phyloP scores from a whole-genome alignment of 2,888 invertebrate genomes.

The Drosophila monieri region DNA sequence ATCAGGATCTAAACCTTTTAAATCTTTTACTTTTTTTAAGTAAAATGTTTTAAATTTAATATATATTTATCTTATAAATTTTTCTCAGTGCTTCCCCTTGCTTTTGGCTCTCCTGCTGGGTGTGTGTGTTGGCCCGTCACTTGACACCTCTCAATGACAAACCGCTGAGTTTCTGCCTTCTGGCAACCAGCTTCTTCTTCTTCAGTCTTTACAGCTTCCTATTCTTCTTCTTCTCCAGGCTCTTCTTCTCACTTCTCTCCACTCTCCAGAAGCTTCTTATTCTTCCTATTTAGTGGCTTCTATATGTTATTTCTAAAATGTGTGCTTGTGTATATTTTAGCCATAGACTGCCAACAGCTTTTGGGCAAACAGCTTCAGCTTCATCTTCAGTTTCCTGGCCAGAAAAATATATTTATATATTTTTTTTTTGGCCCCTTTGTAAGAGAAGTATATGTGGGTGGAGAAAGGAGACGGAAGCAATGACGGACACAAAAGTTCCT shows the following conservation, averaged over 20 bases:
- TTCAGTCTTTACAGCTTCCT: background rate
- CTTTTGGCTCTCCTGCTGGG: constrained; percentile 28
- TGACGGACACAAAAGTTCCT: constrained; percentile 28
- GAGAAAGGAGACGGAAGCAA: background rate
- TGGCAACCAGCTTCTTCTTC: constrained; percentile 22
- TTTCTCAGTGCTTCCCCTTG: constrained; percentile 10
- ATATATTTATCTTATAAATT: background rate
- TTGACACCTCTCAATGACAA: constrained; percentile 79
- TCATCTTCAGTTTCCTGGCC: constrained; percentile 27
- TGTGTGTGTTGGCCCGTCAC: constrained; percentile 60
- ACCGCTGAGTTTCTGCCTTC: constrained; percentile 65
- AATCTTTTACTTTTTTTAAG: no score
- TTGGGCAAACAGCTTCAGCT: constrained; percentile 29
- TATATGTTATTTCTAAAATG: constrained; percentile 7
- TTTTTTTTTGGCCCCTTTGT: constrained; percentile 8
- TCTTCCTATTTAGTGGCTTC: constrained; percentile 8
- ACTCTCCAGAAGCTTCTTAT: background rate
- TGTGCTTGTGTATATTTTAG: constrained; percentile 17
- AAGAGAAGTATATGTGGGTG: background rate
- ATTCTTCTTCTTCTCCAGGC: constrained; percentile 1
- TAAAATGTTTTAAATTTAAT: background rate
- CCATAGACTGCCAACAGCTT: constrained; percentile 32
- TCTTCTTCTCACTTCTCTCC: constrained; percentile 1
- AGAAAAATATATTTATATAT: constrained; percentile 2
- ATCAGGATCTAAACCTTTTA: background rate